These are phyloP conservation scores for Drosophila virilis DNA, from an alignment of 1,140 invertebrate species.

Conservation along the genomic window DNA sequence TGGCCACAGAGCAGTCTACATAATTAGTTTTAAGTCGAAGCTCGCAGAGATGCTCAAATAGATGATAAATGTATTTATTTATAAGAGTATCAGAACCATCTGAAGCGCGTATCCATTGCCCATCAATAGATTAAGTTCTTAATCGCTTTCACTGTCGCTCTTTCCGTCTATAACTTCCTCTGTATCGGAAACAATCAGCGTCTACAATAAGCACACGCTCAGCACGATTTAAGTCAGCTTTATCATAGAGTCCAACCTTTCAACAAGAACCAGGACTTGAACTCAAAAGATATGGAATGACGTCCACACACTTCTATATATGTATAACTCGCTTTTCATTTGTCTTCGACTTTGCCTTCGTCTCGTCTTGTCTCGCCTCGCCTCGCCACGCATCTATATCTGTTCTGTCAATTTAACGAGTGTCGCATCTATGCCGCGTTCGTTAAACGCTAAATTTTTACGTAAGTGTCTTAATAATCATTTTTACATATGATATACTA, in stretches of 20 bases:
- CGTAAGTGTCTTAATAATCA: conserved; percentile 39
- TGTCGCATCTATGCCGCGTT: conserved; percentile 4
- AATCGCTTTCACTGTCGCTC: conserved; percentile 21
- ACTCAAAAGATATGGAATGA: conserved; percentile 7
- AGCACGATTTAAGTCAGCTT: conserved; percentile 15
- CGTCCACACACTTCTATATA: conserved; percentile 13
- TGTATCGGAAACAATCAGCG: conserved; percentile 43
- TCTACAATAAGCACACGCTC: conserved; percentile 15
- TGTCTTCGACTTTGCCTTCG: conserved; percentile 23
- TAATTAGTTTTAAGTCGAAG: conserved; percentile 20
- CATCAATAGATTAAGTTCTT: conserved; percentile 58
- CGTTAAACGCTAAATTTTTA: conserved; percentile 26
- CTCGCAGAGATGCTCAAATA: conserved; percentile 43
- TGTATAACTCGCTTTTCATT: conserved; percentile 28
- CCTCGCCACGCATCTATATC: conserved; percentile 23
- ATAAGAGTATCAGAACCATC: conserved; percentile 6
- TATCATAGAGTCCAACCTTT: background rate
- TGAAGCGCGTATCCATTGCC: conserved; percentile 40
- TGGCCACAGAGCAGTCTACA: conserved; percentile 1
- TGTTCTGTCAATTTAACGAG: conserved; percentile 21
- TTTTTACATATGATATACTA: conserved; percentile 7
- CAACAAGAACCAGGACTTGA: conserved; percentile 14
- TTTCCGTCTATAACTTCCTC: conserved; percentile 48
- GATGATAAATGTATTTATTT: conserved; percentile 19
- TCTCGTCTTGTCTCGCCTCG: conserved; percentile 23